Evolutionary conservation across 1,140 invertebrate genomes (phyloP), one percentile per base, ranked within the genome.

Genomic region (Anastrepha ludens): DNA sequence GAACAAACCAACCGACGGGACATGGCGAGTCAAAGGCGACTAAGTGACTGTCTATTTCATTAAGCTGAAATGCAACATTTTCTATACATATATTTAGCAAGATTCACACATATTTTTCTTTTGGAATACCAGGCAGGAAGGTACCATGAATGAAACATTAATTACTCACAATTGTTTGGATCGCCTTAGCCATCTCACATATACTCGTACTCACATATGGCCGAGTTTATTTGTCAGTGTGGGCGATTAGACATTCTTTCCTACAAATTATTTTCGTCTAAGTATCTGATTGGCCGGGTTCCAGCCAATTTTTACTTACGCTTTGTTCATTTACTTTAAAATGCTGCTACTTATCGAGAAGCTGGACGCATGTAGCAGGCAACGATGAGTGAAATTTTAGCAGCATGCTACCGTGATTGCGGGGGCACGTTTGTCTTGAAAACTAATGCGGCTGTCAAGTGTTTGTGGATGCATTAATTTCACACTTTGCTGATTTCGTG

Each of bases 401-500:
- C 47, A 44, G 74, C 47, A 4, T 20, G 74, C 74, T 81, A 55
- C 74, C 9, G 74, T 20, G n/a, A 81, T 81, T 81, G 74, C 74
- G 74, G 50, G 74, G 74, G 74, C 74, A 17, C 7, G 74, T 55
- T 58, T 81, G 74, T 81, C 74, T 81, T 50, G 74, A 81, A 81
- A 58, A 81, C 74, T 55, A 29, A 86, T 60, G 85, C 17, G 55
- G 59, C 85, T 86, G 85, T 59, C 85, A 86, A 86, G 85, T 86
- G 85, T 60, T 62, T 86, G 85, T 86, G 85, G 85, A 59, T 58
- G 85, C 85, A 86, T 86, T 86, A 86, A 86, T 86, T 86, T 86
- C 85, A 86, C 85, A 86, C 85, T 86, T 86, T 60, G 85, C 85
- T 86, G 85, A 86, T 86, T 86, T 86, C 85, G 59, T 86, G 59